These are phyloP conservation scores for Bacillus rossius DNA, from an alignment of 1,140 invertebrate genomes.

Conservation along the genomic window DNA sequence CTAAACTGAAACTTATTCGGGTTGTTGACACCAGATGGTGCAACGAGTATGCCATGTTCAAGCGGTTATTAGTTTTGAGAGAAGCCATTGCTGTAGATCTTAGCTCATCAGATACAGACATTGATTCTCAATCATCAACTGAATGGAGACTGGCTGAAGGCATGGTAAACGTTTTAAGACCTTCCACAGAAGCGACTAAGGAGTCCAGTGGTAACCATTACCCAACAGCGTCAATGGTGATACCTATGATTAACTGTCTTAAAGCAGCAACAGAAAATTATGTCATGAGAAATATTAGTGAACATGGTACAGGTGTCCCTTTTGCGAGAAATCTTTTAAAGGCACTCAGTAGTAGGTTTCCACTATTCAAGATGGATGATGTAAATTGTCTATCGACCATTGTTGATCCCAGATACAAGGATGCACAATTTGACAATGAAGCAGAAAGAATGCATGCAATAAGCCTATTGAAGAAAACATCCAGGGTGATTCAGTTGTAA, in stretches of 20 bases:
- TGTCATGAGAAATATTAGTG: not conserved
- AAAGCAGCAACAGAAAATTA: not conserved
- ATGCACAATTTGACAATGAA: not conserved
- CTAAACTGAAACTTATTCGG: slow-evolving; percentile 22
- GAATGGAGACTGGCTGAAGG: slow-evolving; percentile 1
- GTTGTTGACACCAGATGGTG: slow-evolving; percentile 29
- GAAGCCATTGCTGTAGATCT: slow-evolving; percentile 11
- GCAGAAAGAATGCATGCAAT: no score
- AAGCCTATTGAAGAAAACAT: no score
- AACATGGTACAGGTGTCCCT: not conserved
- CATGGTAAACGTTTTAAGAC: no score
- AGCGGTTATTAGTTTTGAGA: slow-evolving; percentile 22
- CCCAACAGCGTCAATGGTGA: slow-evolving; percentile 4
- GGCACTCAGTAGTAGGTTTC: no score
- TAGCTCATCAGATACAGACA: not conserved
- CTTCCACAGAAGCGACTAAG: not conserved
- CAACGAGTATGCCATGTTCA: slow-evolving; percentile 26
- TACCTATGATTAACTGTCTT: slow-evolving; percentile 3
- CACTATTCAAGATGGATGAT: not conserved
- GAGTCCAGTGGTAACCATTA: not conserved
- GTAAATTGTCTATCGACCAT: not conserved
- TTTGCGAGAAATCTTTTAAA: not conserved
- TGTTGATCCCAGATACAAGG: slow-evolving; percentile 1
- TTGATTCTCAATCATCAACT: not conserved
- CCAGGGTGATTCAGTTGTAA: no score